Evolutionary conservation across 2,888 invertebrate genomes (phyloP).

Genomic region (Melipona beecheii): DNA sequence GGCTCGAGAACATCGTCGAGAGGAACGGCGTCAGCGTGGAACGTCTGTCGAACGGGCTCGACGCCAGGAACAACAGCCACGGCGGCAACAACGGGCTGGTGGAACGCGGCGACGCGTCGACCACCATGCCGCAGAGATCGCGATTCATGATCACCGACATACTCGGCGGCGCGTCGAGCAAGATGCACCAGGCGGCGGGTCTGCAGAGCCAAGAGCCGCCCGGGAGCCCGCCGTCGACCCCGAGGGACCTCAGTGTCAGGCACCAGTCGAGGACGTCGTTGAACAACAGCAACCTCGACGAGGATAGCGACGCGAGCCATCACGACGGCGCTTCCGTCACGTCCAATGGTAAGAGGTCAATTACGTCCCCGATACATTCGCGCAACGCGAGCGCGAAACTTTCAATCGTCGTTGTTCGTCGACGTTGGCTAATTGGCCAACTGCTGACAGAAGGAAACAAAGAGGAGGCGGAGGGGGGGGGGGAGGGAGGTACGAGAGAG

Average conservation of each 20-base stretch:
- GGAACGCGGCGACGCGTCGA: conserved; percentile 66
- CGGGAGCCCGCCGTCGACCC: conserved; percentile 85
- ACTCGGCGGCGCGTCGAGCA: conserved; percentile 86
- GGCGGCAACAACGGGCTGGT: conserved; percentile 63
- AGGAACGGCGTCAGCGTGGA: conserved; percentile 72
- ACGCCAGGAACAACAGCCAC: conserved; percentile 68
- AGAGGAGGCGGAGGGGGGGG: neutral
- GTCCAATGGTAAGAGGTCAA: conserved; percentile 85
- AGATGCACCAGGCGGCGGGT: conserved; percentile 72
- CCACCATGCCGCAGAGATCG: conserved; percentile 88
- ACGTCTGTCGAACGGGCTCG: conserved; percentile 76
- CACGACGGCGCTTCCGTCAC: conserved; percentile 85
- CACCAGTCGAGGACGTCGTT: conserved; percentile 85
- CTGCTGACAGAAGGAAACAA: neutral
- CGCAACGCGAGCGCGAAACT: neutral
- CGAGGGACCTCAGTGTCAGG: conserved; percentile 86
- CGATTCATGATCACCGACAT: conserved; percentile 97
- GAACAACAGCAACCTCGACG: conserved; percentile 87
- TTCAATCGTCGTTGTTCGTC: conserved; percentile 16
- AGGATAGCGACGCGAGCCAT: conserved; percentile 85
- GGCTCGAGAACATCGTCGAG: conserved; percentile 75
- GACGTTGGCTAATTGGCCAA: conserved; percentile 12
- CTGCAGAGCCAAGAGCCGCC: conserved; percentile 79
- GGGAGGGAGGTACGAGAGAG: accelerated
- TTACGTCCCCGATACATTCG: conserved; percentile 29